Conservation (phyloP, 2,888 invertebrate species). For the Caenorhabditis macrosperma region DNA sequence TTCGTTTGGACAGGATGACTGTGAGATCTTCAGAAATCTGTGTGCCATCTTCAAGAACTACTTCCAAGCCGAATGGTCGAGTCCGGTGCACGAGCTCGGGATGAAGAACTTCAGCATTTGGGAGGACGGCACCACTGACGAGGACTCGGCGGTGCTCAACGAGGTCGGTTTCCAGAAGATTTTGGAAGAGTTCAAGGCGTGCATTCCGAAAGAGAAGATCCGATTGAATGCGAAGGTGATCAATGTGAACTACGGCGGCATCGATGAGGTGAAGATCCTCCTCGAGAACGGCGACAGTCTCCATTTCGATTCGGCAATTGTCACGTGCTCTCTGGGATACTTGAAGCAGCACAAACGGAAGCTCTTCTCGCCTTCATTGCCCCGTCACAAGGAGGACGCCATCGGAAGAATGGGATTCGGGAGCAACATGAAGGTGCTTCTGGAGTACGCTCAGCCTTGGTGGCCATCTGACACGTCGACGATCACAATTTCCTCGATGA, state of each 20-base stretch:
- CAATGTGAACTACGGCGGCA: slow-evolving; percentile 43
- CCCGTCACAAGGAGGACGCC: slow-evolving; percentile 57
- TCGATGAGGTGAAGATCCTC: slow-evolving; percentile 3
- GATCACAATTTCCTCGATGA: slow-evolving; percentile 37
- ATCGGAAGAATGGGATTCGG: slow-evolving; percentile 73
- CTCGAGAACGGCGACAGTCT: slow-evolving; percentile 13
- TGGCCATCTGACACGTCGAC: slow-evolving; percentile 62
- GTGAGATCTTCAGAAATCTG: neutral
- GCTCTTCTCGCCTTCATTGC: slow-evolving; percentile 68
- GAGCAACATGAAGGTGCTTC: slow-evolving; percentile 69
- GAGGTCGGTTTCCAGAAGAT: slow-evolving; percentile 65
- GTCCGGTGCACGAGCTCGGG: slow-evolving; percentile 67
- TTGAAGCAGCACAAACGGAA: slow-evolving; percentile 60
- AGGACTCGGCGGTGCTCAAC: slow-evolving; percentile 62
- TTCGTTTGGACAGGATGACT: neutral
- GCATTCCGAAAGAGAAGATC: slow-evolving; percentile 56
- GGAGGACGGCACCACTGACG: slow-evolving; percentile 64
- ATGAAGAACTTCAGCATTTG: slow-evolving; percentile 67
- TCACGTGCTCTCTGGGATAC: slow-evolving; percentile 72
- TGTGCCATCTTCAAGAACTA: slow-evolving; percentile 32
- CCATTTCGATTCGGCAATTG: slow-evolving; percentile 67
- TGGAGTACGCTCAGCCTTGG: slow-evolving; percentile 70
- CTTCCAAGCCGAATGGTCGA: slow-evolving; percentile 72
- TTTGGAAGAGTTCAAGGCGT: slow-evolving; percentile 57
- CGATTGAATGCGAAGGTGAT: slow-evolving; percentile 62